Conservation (phyloP, 2,797 vertebrate genomes). For the Oreochromis grahami region DNA sequence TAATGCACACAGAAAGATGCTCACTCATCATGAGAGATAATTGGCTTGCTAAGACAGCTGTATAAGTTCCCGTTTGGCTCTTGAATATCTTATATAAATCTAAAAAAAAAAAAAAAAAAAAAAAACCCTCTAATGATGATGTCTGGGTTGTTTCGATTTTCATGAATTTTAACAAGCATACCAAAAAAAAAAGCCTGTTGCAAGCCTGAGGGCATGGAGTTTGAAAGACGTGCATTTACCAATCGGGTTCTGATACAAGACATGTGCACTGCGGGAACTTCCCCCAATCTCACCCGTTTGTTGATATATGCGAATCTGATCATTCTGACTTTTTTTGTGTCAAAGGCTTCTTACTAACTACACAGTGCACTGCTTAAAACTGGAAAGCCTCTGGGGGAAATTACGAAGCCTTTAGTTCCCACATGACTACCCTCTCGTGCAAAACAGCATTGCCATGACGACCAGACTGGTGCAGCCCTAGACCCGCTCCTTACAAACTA, state of each 20-base stretch:
- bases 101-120: rapidly evolving
- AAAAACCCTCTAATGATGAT: rapidly evolving
- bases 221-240: neutral
- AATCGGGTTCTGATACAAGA: neutral
- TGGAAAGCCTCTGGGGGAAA: neutral
- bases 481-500: neutral
- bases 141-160: neutral
- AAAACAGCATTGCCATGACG: conserved; percentile 27
- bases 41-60: neutral
- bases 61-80: neutral
- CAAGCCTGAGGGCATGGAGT: neutral
- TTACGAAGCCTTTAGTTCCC: neutral
- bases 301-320: rapidly evolving
- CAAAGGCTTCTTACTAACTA: neutral
- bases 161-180: neutral
- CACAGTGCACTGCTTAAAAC: neutral
- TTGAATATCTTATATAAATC: neutral
- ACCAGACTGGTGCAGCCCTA: conserved; percentile 10
- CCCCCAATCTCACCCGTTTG: neutral
- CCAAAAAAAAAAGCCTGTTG: neutral
- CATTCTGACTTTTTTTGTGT: neutral
- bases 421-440: neutral
- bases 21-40: neutral
- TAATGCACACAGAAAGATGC: neutral
- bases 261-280: neutral